phyloP scores from a whole-genome alignment of 1,140 invertebrate species.

The Neotoxoptera formosana region DNA sequence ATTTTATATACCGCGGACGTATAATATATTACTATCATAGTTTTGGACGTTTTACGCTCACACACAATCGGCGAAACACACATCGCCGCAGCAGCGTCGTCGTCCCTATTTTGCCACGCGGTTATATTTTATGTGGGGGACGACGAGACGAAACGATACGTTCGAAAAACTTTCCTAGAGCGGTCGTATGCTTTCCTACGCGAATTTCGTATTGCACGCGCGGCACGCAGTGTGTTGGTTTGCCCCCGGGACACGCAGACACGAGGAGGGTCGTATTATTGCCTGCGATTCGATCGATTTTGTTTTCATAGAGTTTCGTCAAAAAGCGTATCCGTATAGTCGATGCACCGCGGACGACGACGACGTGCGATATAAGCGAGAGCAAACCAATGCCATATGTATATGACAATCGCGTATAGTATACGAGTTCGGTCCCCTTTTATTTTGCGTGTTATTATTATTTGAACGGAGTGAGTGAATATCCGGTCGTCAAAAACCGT shows the following conservation, averaged over 20 bases:
- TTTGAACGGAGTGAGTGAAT: neutral
- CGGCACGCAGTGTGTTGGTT: no score
- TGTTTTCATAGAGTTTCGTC: slow-evolving; percentile 24
- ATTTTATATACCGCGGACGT: no score
- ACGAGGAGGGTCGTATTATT: slow-evolving; percentile 37
- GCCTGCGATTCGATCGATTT: slow-evolving; percentile 39
- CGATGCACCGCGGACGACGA: no score
- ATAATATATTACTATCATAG: neutral
- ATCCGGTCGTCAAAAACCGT: neutral
- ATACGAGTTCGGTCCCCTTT: neutral
- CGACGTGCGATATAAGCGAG: neutral
- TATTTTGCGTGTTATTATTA: neutral
- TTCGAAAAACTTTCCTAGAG: neutral
- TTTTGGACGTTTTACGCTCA: neutral
- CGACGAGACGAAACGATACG: neutral
- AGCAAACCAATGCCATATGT: neutral
- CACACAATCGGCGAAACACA: neutral
- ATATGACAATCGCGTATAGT: neutral
- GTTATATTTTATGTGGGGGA: neutral
- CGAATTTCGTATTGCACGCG: neutral
- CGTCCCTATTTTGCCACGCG: neutral
- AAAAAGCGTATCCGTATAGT: neutral
- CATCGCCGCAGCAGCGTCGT: neutral
- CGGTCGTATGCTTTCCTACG: slow-evolving; percentile 6
- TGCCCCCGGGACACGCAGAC: neutral